A percentile compares a stretch with the other conserved stretches of the same genome.
Evolutionary conservation across 1,140 invertebrate species (phyloP).

Genomic region (Wasmannia auropunctata): DNA sequence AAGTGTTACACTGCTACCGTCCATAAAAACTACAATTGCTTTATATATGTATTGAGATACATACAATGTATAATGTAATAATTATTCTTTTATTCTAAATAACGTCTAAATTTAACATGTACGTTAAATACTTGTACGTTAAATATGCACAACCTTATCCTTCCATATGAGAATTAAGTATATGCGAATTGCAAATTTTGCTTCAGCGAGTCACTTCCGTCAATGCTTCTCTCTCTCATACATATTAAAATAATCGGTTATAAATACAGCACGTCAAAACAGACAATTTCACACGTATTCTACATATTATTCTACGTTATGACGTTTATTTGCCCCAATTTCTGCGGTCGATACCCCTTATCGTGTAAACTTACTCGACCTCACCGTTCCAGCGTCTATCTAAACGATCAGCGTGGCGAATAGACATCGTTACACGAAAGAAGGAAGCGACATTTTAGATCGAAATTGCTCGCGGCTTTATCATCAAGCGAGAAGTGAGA

Average conservation of each 20-base stretch:
- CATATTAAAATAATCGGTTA: slow-evolving; percentile 24
- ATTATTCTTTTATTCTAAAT: background rate
- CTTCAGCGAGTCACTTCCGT: background rate
- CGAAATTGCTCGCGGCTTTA: background rate
- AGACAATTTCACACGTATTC: background rate
- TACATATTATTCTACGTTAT: background rate
- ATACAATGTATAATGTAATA: background rate
- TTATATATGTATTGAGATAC: background rate
- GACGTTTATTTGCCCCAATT: slow-evolving; percentile 3
- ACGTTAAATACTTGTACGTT: background rate
- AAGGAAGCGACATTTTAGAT: slow-evolving; percentile 4
- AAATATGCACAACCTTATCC: background rate
- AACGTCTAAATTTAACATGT: too few species aligned
- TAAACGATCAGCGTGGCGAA: background rate
- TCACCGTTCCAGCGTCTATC: background rate
- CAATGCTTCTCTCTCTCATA: background rate
- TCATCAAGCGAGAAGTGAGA: background rate
- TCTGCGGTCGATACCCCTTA: background rate
- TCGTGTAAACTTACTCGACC: background rate
- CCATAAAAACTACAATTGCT: background rate
- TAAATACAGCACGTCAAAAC: background rate
- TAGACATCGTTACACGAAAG: background rate
- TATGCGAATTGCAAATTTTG: background rate
- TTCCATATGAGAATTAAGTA: background rate
- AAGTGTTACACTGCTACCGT: background rate